These are phyloP conservation scores for Ctenosaura bakeri DNA, from an alignment of 2,797 vertebrate species.

Conservation along the genomic window DNA sequence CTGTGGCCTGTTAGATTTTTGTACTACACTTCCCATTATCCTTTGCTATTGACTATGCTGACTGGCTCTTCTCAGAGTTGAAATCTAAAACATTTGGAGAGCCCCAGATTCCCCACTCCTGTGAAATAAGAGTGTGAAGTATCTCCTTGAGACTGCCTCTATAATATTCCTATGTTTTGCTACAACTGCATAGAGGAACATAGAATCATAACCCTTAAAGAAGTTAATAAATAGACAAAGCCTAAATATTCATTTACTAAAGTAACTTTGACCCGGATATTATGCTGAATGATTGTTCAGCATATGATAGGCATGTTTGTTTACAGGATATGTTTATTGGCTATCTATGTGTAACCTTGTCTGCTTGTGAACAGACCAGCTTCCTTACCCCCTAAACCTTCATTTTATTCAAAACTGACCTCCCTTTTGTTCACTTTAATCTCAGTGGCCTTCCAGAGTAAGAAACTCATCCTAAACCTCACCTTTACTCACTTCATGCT, in stretches of 20 bases:
- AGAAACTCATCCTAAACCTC: not conserved
- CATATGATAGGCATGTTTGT: not conserved
- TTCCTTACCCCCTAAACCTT: not conserved
- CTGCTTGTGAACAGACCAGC: not conserved
- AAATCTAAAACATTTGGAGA: not conserved
- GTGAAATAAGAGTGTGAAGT: not conserved
- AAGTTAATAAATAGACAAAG: constrained; percentile 32
- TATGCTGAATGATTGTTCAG: not conserved
- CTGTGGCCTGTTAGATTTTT: not conserved
- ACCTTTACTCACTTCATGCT: not conserved
- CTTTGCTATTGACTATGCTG: not conserved
- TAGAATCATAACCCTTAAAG: not conserved
- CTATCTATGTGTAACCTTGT: constrained; percentile 12
- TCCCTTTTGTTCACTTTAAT: not conserved
- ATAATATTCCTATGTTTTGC: not conserved
- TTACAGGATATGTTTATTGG: constrained; percentile 8
- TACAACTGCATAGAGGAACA: not conserved
- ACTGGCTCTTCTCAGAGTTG: not conserved
- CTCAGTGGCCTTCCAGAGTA: not conserved
- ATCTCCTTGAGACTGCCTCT: not conserved
- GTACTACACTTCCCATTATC: not conserved
- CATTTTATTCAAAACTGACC: not conserved
- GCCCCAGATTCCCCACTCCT: not conserved
- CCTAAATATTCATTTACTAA: constrained; percentile 31
- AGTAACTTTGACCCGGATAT: constrained; percentile 3